These are phyloP conservation scores for Drosophila nasuta DNA, from an alignment of 1,140 invertebrate genomes.

Conservation along the genomic window DNA sequence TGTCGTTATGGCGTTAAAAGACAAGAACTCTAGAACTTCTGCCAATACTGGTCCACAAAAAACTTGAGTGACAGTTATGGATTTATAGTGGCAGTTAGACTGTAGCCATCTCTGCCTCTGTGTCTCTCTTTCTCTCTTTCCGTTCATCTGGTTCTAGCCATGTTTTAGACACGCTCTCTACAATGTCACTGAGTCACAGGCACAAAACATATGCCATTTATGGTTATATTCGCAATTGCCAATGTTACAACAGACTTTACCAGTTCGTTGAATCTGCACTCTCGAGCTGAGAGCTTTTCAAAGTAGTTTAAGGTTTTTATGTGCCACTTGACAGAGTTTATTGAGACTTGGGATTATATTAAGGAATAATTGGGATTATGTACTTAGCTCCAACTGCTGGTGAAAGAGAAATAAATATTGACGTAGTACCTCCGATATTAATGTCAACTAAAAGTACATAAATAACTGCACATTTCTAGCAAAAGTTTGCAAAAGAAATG, in stretches of 20 bases:
- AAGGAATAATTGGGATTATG: conserved; percentile 7
- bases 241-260: conserved; percentile 35
- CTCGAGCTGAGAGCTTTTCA: conserved; percentile 42
- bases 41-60: conserved; percentile 70
- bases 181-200: conserved; percentile 71
- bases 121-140: neutral
- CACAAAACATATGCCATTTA: conserved; percentile 58
- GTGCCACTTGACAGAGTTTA: conserved; percentile 28
- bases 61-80: conserved; percentile 78
- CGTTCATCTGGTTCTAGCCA: conserved; percentile 32
- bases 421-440: neutral
- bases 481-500: neutral
- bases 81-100: conserved; percentile 76
- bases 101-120: conserved; percentile 14
- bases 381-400: conserved; percentile 3
- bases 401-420: neutral
- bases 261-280: conserved; percentile 12
- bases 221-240: conserved; percentile 64
- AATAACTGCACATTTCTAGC: conserved; percentile 5
- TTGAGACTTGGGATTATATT: conserved; percentile 17
- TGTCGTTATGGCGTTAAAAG: conserved; percentile 72
- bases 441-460: conserved; percentile 1
- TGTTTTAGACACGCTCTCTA: conserved; percentile 52
- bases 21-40: conserved; percentile 50
- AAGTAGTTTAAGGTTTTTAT: conserved; percentile 64